Conservation (phyloP, 2,888 invertebrate species). For the Polydesmus complanatus region DNA sequence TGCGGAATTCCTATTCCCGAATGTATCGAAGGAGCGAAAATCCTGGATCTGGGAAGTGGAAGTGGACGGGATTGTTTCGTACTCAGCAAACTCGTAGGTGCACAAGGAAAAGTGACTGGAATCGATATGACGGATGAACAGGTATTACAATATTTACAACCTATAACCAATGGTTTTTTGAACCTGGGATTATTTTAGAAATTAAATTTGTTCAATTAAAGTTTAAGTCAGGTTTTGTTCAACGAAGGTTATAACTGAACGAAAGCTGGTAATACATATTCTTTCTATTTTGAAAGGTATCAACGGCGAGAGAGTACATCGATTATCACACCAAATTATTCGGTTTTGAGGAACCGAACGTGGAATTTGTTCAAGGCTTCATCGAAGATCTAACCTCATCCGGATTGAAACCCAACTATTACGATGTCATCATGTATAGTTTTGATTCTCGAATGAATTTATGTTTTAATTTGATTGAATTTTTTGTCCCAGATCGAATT, state of each 20-base stretch:
- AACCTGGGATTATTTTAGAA: too few species aligned
- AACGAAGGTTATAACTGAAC: too few species aligned
- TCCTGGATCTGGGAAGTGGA: conserved; percentile 1
- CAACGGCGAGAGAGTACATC: neutral
- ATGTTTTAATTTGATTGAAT: neutral
- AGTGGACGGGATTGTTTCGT: neutral
- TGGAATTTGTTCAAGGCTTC: neutral
- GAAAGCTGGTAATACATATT: neutral
- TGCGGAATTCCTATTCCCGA: conserved; percentile 1
- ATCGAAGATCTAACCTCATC: neutral
- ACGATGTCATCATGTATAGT: neutral
- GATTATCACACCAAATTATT: conserved; percentile 1
- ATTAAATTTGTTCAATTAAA: too few species aligned
- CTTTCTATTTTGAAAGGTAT: neutral
- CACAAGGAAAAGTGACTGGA: neutral
- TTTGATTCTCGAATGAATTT: neutral
- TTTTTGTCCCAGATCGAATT: neutral
- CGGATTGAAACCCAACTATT: neutral
- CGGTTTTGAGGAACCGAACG: neutral
- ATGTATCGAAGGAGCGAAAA: neutral
- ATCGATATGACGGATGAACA: conserved; percentile 2
- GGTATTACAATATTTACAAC: neutral
- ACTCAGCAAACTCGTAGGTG: conserved; percentile 1
- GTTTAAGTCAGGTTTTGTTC: too few species aligned
- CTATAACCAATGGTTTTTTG: neutral